Conservation (phyloP, 2,113 vertebrate genomes). For the Drymodes brunneopygia region DNA sequence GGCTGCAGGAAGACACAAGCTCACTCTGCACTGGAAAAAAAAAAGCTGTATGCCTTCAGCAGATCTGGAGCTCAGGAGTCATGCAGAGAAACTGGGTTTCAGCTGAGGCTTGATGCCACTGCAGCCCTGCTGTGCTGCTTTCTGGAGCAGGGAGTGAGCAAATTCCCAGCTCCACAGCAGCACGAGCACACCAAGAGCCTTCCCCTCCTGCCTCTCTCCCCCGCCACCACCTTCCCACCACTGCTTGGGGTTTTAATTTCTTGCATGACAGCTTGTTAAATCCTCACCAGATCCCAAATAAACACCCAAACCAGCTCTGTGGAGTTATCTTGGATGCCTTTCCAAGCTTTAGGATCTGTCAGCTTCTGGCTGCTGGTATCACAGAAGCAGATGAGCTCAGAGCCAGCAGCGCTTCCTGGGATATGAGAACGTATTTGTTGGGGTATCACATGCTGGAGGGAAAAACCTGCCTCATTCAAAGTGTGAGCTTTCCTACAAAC, state of each 20-base stretch:
- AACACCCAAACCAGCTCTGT: neutral
- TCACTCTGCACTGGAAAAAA: neutral
- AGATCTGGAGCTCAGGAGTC: neutral
- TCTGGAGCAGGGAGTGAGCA: neutral
- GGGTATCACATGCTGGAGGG: neutral
- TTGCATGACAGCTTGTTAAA: neutral
- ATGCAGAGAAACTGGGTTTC: neutral
- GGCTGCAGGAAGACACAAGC: neutral
- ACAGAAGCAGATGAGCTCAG: neutral
- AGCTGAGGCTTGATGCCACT: neutral
- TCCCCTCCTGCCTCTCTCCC: neutral
- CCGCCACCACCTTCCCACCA: neutral
- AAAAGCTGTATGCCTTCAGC: neutral
- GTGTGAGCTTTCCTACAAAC: slow-evolving; percentile 1
- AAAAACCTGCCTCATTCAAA: slow-evolving; percentile 23
- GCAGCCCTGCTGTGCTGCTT: neutral
- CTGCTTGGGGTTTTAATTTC: neutral
- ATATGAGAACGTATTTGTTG: neutral
- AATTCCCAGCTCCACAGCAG: neutral
- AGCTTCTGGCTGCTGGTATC: slow-evolving; percentile 14
- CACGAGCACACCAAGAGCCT: neutral
- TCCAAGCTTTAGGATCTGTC: slow-evolving; percentile 3
- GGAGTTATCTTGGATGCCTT: neutral
- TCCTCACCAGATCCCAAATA: neutral
- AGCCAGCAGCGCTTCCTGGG: neutral